Conservation (phyloP, 2,888 invertebrate genomes). For the Meghimatium bilineatum region DNA sequence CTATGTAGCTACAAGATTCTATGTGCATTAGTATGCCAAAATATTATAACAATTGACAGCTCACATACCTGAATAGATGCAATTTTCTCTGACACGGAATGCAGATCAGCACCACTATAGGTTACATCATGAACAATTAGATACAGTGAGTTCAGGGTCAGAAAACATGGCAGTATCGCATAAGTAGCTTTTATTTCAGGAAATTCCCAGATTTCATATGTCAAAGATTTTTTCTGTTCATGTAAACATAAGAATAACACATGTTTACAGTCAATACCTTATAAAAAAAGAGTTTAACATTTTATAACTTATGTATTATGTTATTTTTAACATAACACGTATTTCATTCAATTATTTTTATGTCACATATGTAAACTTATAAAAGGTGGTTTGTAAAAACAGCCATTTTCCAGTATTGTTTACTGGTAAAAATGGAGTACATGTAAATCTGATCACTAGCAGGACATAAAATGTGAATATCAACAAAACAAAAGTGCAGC, state of each 20-base stretch:
- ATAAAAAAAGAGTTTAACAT: neutral
- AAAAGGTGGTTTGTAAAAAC: too few species aligned
- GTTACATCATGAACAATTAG: slow-evolving; percentile 32
- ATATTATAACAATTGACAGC: neutral
- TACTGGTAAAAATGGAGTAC: too few species aligned
- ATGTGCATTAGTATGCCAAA: too few species aligned
- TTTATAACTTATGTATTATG: neutral
- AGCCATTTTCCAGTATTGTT: too few species aligned
- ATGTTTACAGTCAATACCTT: neutral
- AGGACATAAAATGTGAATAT: too few species aligned
- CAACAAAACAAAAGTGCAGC: too few species aligned
- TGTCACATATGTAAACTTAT: too few species aligned
- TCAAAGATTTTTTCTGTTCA: slow-evolving; percentile 46
- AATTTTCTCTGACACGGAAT: slow-evolving; percentile 28
- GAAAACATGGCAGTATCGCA: slow-evolving; percentile 38
- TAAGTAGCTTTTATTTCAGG: slow-evolving; percentile 58
- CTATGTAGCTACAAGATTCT: too few species aligned
- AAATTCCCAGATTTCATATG: slow-evolving; percentile 69
- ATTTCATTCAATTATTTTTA: too few species aligned
- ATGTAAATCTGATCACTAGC: too few species aligned
- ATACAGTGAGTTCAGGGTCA: slow-evolving; percentile 44
- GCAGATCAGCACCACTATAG: slow-evolving; percentile 1
- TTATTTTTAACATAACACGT: too few species aligned
- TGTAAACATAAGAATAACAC: neutral
- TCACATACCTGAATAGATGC: slow-evolving; percentile 37